Conservation (phyloP, 92 coral and sea anemone genomes). For the Phenganax subtilis region DNA sequence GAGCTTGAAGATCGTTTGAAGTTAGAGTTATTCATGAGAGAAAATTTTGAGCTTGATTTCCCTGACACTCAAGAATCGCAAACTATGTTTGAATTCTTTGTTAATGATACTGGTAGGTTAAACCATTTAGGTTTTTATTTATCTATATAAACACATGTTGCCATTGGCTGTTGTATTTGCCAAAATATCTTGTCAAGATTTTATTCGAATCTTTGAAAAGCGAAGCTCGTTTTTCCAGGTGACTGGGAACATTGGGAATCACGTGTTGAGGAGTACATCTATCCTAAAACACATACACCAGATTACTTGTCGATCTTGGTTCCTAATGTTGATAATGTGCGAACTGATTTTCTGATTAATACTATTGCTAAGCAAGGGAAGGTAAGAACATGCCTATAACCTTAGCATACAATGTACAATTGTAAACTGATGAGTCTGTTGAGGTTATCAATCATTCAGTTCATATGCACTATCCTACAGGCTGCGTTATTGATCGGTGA, state of each 20-base stretch:
- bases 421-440: too few species aligned
- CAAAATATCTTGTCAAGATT: too few species aligned
- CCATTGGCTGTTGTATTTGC: too few species aligned
- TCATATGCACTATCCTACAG: conserved; percentile 24
- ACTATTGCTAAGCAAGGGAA: conserved; percentile 85
- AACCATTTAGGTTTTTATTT: too few species aligned
- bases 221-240: conserved; percentile 43
- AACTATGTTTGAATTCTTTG: conserved; percentile 75
- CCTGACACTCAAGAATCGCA: conserved; percentile 57
- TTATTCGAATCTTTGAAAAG: too few species aligned
- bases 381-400: conserved; percentile 41
- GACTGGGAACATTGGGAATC: conserved; percentile 97
- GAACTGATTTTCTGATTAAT: conserved; percentile 82
- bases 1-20: conserved; percentile 76
- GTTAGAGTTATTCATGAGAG: conserved; percentile 63
- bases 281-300: conserved; percentile 85
- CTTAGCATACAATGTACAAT: not conserved
- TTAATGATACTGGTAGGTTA: conserved; percentile 60
- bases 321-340: conserved; percentile 97
- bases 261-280: conserved; percentile 81
- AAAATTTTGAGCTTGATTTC: conserved; percentile 59
- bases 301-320: conserved; percentile 91
- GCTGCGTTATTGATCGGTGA: conserved; percentile 95
- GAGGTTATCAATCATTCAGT: not conserved
- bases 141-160: too few species aligned